Percentiles rank a stretch among this genome's conserved stretches.
Conservation (phyloP, 2,797 vertebrate species). For the Phyllotis vaccarum region DNA sequence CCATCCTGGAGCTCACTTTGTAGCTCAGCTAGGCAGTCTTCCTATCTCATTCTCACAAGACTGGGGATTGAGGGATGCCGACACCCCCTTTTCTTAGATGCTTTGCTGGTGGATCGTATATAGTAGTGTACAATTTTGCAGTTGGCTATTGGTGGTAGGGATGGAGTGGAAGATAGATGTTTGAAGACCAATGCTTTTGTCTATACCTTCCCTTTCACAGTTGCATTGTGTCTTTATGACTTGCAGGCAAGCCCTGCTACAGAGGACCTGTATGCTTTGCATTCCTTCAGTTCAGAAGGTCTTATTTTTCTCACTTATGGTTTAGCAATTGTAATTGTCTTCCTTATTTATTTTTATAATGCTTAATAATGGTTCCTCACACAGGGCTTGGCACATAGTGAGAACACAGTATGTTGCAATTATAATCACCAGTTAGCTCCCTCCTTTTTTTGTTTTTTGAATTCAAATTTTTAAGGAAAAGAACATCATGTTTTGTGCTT, state of each 20-base stretch:
- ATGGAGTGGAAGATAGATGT: background rate
- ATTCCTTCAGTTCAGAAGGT: background rate
- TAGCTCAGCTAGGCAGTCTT: background rate
- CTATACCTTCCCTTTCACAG: background rate
- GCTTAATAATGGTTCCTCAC: background rate
- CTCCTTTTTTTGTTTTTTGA: background rate
- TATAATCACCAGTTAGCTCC: background rate
- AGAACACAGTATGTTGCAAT: conserved; percentile 36
- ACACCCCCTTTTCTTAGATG: background rate
- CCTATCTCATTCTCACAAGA: background rate
- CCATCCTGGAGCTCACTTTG: background rate
- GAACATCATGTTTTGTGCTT: conserved; percentile 24
- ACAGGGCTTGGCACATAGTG: background rate
- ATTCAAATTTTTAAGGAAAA: conserved; percentile 58
- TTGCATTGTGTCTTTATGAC: conserved; percentile 21
- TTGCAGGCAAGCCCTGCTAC: conserved; percentile 7
- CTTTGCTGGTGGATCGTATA: background rate
- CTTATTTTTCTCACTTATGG: conserved; percentile 30
- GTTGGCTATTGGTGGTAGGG: background rate
- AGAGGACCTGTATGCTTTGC: background rate
- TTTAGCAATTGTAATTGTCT: background rate
- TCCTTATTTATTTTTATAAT: background rate
- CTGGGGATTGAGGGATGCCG: background rate
- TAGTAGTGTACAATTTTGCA: background rate
- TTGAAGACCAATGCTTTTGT: conserved; percentile 8